Percentiles rank a stretch among this genome's conserved stretches.
Evolutionary conservation across 2,797 vertebrate species (phyloP).

Genomic region (Prionace glauca): DNA sequence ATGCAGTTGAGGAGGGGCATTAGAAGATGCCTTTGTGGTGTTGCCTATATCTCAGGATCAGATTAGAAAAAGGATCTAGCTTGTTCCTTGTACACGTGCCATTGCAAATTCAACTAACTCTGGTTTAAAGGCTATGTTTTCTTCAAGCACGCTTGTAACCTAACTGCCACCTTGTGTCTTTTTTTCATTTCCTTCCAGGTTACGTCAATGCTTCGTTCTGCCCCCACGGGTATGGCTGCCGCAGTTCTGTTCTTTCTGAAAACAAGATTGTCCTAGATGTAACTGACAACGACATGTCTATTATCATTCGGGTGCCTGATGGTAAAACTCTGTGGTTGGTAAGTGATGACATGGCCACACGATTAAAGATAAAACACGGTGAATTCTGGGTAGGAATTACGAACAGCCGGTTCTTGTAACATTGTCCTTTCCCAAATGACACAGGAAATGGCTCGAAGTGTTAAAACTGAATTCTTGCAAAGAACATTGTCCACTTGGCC

Average conservation of each 20-base stretch:
- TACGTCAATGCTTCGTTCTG: constrained; percentile 81
- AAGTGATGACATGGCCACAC: constrained; percentile 41
- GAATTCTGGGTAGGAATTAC: background rate
- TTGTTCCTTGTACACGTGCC: background rate
- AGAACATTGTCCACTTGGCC: background rate
- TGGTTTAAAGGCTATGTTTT: background rate
- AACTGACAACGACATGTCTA: constrained; percentile 72
- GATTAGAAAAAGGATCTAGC: too few species aligned
- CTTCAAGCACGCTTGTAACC: background rate
- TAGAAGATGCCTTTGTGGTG: background rate
- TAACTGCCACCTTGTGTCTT: background rate
- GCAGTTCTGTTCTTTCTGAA: constrained; percentile 76
- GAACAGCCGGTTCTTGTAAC: background rate
- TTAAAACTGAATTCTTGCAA: background rate
- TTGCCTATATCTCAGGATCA: background rate
- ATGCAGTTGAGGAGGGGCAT: background rate
- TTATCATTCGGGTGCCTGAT: constrained; percentile 77
- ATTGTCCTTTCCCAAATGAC: background rate
- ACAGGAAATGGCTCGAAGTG: background rate
- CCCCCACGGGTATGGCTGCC: constrained; percentile 83
- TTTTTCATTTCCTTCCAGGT: constrained; percentile 55
- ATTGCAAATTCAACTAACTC: background rate
- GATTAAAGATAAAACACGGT: background rate
- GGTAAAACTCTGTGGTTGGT: constrained; percentile 86
- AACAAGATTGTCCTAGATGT: constrained; percentile 78